Base-by-base conservation (phyloP, 2,888 invertebrate species). In the Dolichopus griseipennis region DNA sequence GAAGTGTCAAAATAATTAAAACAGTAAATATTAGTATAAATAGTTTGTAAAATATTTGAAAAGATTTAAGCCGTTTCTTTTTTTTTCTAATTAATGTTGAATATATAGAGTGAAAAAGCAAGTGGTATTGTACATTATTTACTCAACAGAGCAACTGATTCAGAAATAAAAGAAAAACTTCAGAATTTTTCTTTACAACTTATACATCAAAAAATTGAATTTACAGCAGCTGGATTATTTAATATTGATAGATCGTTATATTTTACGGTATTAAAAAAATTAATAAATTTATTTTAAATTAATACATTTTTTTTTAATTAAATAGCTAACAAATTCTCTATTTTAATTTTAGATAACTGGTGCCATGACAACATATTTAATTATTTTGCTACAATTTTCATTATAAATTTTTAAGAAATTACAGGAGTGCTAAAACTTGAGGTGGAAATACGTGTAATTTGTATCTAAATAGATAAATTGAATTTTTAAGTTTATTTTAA, bases 211-310 rank as follows among this genome's bases (percentile, higher is more conserved):
- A 81, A 81, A 74, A 78, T 82, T 9, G 76, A 77, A 65, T 82
- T 83, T 66, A 81, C 82, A 0, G 81, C 81, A 0, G 81, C 78
- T n/a, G 82, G 81, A 7, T 74, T 83, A 27, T 82, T 83, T 65
- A 77, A 78, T 52, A 78, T 83, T 52, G 81, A 83, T 73, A 77
- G 81, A 9, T 78, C 80, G 9, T 74, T 83, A 15, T 77, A 83
- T 68, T 82, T 81, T 71, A 81, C 82, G 67, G 83, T 82, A 72
- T 7, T 27, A 27, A 27, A 27, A 15, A 52, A 41, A 61, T 10
- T 61, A 33, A 6, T 61, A 4, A n/a, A 61, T 64, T n/a, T 66
- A 43, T 27, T 8, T 6, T 4, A 21, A 43, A 33, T 61, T 61
- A 61, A 15, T 5, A 8, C 4, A 15, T 61, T 61, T 61, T 5